phyloP scores from a whole-genome alignment of 2,113 vertebrate species.

The Prunella himalayana region DNA sequence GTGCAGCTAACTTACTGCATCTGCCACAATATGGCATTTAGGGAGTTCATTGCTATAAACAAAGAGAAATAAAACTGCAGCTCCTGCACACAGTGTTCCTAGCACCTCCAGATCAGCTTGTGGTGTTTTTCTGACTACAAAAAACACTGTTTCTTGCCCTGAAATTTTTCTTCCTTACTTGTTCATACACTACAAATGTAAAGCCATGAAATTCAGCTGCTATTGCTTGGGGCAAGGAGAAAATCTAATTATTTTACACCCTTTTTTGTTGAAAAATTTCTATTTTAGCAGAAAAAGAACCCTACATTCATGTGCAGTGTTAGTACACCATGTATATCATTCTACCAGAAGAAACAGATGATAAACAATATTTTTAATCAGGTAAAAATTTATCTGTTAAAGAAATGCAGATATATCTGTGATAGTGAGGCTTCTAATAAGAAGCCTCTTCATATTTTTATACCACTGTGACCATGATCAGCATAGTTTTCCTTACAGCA shows the following conservation, averaged over 20 bases:
- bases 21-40: background rate
- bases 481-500: background rate
- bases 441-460: background rate
- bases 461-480: background rate
- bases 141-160: background rate
- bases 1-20: background rate
- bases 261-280: background rate
- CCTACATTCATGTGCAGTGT: background rate
- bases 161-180: background rate
- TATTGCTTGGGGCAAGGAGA: background rate
- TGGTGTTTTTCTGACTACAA: background rate
- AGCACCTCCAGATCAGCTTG: background rate
- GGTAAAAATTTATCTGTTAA: background rate
- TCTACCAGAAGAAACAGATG: background rate
- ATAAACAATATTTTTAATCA: background rate
- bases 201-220: background rate
- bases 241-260: background rate
- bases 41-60: background rate
- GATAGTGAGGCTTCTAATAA: background rate
- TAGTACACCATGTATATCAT: background rate
- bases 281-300: background rate
- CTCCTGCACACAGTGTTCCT: background rate
- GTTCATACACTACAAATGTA: background rate
- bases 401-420: background rate
- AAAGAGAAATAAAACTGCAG: background rate